These are phyloP conservation scores for Collichthys lucidus DNA, from an alignment of 2,113 vertebrate species.

Conservation along the genomic window DNA sequence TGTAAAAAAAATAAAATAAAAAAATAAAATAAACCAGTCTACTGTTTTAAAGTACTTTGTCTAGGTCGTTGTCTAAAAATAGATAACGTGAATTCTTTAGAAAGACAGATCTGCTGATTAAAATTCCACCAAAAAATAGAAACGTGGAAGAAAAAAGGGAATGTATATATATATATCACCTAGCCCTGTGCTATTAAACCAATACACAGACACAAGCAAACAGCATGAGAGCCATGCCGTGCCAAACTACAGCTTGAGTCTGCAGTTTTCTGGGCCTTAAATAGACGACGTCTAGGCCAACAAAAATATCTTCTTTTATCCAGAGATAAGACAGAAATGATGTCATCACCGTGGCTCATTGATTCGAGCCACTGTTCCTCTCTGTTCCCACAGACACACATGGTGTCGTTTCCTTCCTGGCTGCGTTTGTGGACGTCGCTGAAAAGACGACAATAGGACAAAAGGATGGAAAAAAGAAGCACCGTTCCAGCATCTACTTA, in stretches of 20 bases:
- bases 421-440: constrained; percentile 30
- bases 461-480: background rate
- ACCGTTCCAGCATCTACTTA: background rate
- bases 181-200: background rate
- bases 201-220: background rate
- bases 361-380: constrained; percentile 17
- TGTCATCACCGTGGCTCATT: constrained; percentile 65
- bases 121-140: too few species aligned
- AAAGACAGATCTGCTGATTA: too few species aligned
- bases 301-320: constrained; percentile 64
- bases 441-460: constrained; percentile 22
- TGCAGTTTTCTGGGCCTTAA: constrained; percentile 50
- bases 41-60: background rate
- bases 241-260: constrained; percentile 27
- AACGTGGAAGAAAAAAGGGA: too few species aligned
- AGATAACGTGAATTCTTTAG: too few species aligned
- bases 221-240: constrained; percentile 9
- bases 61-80: background rate
- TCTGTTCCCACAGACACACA: constrained; percentile 56
- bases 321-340: constrained; percentile 67
- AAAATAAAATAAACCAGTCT: background rate
- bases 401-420: constrained; percentile 60
- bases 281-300: constrained; percentile 58
- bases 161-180: background rate
- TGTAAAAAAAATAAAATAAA: background rate